Evolutionary conservation across 2,797 vertebrate species (phyloP).

Genomic region (Sibirionetta formosa): DNA sequence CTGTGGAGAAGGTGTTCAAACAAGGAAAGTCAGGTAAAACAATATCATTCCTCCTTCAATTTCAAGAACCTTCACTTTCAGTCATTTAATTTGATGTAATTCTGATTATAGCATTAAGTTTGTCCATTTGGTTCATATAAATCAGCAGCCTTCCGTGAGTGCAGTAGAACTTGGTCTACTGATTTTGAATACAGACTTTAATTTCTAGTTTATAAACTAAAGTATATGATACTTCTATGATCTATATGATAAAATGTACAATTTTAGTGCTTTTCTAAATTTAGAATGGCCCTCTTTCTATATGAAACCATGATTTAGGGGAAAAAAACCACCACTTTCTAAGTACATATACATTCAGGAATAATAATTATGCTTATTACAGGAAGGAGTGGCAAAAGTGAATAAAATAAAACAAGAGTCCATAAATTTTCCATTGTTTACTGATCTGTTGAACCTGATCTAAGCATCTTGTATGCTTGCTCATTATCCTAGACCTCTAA

Average conservation of each 20-base stretch:
- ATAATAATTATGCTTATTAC: not conserved
- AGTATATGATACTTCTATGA: not conserved
- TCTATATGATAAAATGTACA: not conserved
- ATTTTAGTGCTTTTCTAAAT: not conserved
- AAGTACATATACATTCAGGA: not conserved
- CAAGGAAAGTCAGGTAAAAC: constrained; percentile 95
- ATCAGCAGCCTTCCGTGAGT: not conserved
- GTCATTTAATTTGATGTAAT: not conserved
- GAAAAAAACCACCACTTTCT: not conserved
- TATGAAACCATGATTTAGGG: not conserved
- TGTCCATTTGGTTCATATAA: not conserved
- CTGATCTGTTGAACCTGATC: not conserved
- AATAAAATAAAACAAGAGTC: not conserved
- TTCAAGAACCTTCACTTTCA: not conserved
- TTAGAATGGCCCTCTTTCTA: not conserved
- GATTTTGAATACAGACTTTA: not conserved
- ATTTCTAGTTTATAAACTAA: not conserved
- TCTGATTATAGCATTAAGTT: not conserved
- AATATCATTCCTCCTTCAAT: not conserved
- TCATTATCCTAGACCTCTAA: not conserved
- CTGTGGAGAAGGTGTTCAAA: constrained; percentile 96
- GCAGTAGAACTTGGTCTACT: not conserved
- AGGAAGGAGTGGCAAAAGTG: not conserved
- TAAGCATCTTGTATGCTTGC: not conserved
- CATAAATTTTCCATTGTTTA: not conserved